Evolutionary conservation across 2,888 invertebrate genomes (phyloP), one percentile per base, ranked within the genome.

Genomic region (Leucoma salicis): DNA sequence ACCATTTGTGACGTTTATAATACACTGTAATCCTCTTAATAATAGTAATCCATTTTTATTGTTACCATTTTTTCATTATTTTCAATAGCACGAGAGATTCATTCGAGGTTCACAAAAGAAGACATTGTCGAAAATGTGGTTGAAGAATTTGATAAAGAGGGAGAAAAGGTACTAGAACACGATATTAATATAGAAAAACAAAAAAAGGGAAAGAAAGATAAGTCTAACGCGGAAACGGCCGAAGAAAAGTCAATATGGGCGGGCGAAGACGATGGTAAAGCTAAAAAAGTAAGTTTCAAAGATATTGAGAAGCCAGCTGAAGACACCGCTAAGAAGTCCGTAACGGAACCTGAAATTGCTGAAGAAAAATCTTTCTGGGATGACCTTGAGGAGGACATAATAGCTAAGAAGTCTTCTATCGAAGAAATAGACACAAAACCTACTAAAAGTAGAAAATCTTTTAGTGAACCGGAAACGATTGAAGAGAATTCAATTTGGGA

Each of bases 61-160:
- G 58, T 73, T 66, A 70, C 65, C 66, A 70, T 65, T 69, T 70
- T 72, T 74, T 75, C 67, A 74, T 78, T 67, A 74, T 63, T 64
- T 77, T 73, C 53, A 74, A 76, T 88, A 90, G 90, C 90, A 46
- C 88, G 76, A 79, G 90, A 90, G 85, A 80, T 90, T 67, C 87
- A 83, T 77, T 80, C 87, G 68, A 83, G 82, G 61, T 77, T 89
- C 62, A 80, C 75, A 62, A 89, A 81, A 62, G 88, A 91, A 78
- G 70, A 82, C 31, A 72, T 84, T 49, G 64, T 84, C 56, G 90
- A 91, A 75, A 86, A 82, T 60, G 79, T 91, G 50, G 69, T 91
- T 37, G 88, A 91, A 53, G 90, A 79, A 14, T 76, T 79, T 39
- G 60, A 49, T 40, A 77, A 74, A 52, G 64, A 65, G 28, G 69